Percentiles rank a stretch among this genome's conserved stretches.
Conservation (phyloP, 1,140 invertebrate species). For the Chionoecetes opilio region DNA sequence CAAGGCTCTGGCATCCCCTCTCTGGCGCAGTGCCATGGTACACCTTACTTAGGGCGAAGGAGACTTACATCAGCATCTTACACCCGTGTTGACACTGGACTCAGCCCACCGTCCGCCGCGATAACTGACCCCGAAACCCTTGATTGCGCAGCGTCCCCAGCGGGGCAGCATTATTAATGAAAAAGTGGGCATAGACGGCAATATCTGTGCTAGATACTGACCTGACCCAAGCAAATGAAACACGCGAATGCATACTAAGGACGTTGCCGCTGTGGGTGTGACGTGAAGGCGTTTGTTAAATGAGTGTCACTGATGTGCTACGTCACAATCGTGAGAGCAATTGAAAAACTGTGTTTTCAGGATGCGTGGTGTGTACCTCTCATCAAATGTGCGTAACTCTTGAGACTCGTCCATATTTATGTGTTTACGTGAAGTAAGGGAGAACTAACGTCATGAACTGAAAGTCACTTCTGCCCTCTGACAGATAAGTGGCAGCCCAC, state of each 20-base stretch:
- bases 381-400: too few species aligned
- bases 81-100: conserved; percentile 61
- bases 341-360: not conserved
- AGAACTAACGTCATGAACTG: not conserved
- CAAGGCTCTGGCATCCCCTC: not conserved
- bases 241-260: not conserved
- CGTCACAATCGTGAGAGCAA: not conserved
- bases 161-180: too few species aligned
- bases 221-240: not conserved
- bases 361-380: not conserved
- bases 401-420: not conserved
- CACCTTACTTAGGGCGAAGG: conserved; percentile 55
- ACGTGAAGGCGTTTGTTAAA: not conserved
- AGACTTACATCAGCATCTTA: conserved; percentile 67
- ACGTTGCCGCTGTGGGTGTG: not conserved
- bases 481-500: not conserved
- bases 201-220: not conserved
- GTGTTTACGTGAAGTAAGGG: not conserved
- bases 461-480: not conserved
- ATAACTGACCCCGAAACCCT: conserved; percentile 5
- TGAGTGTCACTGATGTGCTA: not conserved
- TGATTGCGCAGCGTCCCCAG: too few species aligned
- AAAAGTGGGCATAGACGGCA: not conserved
- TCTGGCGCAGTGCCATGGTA: conserved; percentile 49
- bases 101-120: not conserved